phyloP scores from a whole-genome alignment of 2,113 vertebrate genomes.

The Daubentonia madagascariensis region DNA sequence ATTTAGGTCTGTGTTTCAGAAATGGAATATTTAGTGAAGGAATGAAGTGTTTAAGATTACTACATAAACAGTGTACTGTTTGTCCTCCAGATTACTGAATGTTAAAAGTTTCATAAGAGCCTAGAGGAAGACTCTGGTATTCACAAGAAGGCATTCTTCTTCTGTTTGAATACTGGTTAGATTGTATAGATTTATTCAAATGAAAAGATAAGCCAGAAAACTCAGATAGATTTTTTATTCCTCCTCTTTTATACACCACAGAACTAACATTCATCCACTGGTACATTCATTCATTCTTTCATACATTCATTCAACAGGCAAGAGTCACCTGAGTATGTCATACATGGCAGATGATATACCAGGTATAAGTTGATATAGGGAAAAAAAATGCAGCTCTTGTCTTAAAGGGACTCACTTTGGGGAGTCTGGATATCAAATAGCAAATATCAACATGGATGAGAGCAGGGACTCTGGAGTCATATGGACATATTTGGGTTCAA shows the following conservation, averaged over 20 bases:
- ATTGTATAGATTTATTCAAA: background rate
- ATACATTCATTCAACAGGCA: background rate
- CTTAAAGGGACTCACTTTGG: background rate
- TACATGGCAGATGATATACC: background rate
- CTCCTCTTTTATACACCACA: background rate
- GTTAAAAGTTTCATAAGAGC: background rate
- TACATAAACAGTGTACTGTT: background rate
- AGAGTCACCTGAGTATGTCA: background rate
- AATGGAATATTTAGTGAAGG: slow-evolving; percentile 38
- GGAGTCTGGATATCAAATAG: background rate
- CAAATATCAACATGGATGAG: background rate
- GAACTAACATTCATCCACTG: background rate
- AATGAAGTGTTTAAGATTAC: slow-evolving; percentile 10
- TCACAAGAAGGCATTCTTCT: background rate
- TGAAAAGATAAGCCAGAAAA: background rate
- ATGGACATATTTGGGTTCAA: background rate
- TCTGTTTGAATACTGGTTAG: background rate
- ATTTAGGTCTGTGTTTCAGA: slow-evolving; percentile 15
- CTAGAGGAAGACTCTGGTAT: background rate
- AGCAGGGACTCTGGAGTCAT: background rate
- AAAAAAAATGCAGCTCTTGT: background rate
- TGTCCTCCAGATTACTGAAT: background rate
- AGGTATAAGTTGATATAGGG: background rate
- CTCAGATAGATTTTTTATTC: background rate
- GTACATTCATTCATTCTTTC: background rate